Conservation (phyloP, 2,113 vertebrate genomes). For the Erythrolamprus reginae region DNA sequence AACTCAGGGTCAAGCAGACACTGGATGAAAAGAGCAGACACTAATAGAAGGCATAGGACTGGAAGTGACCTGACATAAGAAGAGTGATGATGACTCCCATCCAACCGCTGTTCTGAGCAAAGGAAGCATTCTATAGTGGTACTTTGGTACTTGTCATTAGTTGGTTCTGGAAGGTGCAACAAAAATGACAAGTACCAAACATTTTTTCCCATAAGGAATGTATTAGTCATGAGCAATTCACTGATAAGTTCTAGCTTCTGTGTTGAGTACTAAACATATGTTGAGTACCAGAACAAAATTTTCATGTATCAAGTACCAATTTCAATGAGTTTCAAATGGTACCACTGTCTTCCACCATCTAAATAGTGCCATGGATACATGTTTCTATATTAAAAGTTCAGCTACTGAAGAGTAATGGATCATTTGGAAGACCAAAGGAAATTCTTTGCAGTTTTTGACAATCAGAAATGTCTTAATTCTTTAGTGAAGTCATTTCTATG, state of each 20-base stretch:
- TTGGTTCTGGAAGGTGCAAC: not conserved
- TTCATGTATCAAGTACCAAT: not conserved
- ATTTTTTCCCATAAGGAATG: not conserved
- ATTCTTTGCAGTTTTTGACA: not conserved
- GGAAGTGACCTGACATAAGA: not conserved
- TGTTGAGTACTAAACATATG: not conserved
- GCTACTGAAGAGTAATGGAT: not conserved
- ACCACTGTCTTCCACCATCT: not conserved
- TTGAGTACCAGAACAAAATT: not conserved
- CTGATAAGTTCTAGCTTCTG: not conserved
- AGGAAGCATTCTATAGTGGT: not conserved
- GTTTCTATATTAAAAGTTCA: not conserved
- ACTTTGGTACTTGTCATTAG: too few species aligned
- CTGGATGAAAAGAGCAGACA: not conserved
- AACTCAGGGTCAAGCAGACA: slow-evolving; percentile 17
- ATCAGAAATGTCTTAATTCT: not conserved
- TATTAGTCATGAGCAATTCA: not conserved
- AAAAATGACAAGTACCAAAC: not conserved
- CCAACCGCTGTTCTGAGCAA: not conserved
- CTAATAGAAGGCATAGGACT: not conserved
- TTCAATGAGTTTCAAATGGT: not conserved
- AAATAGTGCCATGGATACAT: not conserved
- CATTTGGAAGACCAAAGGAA: not conserved
- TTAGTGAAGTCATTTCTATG: not conserved
- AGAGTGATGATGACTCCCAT: not conserved